Conservation (phyloP, 2,797 vertebrate genomes). For the Alexandromys oeconomus region DNA sequence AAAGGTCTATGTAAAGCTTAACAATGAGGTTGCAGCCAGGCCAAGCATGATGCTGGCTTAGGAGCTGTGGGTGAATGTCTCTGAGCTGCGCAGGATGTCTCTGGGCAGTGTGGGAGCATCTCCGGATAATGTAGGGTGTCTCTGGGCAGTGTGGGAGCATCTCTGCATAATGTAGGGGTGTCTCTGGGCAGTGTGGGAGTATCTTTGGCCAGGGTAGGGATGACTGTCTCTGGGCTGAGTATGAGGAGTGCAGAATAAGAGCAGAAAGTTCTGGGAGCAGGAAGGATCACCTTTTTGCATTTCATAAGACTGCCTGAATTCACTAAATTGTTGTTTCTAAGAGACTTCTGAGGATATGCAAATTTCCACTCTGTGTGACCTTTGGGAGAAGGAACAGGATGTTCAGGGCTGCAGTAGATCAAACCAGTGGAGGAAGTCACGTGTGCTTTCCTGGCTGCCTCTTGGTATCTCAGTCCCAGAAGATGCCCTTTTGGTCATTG, state of each 20-base stretch:
- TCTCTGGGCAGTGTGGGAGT: background rate
- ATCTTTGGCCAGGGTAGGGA: background rate
- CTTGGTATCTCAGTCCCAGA: background rate
- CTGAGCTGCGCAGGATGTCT: too few species aligned
- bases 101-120: background rate
- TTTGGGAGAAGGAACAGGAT: slow-evolving; percentile 23
- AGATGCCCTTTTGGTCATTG: background rate
- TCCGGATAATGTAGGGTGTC: background rate
- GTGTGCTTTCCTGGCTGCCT: background rate
- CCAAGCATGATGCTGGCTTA: background rate
- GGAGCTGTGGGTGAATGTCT: background rate
- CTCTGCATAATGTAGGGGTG: background rate
- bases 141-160: background rate
- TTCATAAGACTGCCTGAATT: background rate
- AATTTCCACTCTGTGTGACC: background rate
- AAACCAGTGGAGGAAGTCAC: background rate
- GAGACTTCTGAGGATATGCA: slow-evolving; percentile 13
- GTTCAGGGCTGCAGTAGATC: background rate
- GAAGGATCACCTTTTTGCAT: background rate
- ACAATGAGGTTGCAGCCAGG: background rate
- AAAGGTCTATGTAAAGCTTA: background rate
- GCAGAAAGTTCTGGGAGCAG: background rate
- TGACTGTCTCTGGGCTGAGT: background rate
- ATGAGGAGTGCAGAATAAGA: background rate
- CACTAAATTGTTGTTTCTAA: background rate